Conservation (phyloP, 2,888 invertebrate species). For the Drosophila eohydei region DNA sequence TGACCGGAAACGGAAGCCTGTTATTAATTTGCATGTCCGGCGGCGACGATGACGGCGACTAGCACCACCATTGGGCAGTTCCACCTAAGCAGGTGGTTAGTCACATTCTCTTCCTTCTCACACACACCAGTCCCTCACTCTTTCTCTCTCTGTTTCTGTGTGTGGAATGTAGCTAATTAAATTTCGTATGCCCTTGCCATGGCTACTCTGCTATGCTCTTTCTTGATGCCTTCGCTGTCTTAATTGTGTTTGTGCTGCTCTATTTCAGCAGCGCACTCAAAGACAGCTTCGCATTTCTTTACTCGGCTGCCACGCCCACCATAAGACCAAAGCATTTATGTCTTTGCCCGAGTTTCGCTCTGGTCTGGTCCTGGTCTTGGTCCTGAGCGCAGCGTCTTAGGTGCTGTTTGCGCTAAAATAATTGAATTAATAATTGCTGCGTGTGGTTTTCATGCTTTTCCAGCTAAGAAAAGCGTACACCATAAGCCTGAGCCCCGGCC, state of each 20-base stretch:
- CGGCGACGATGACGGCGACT: conserved; percentile 24
- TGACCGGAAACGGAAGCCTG: conserved; percentile 76
- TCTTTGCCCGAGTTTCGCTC: conserved; percentile 51
- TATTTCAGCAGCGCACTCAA: conserved; percentile 68
- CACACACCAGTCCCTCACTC: conserved; percentile 21
- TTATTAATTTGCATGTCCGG: conserved; percentile 78
- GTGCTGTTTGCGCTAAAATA: conserved; percentile 83
- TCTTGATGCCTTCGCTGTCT: conserved; percentile 44
- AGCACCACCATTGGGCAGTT: background rate
- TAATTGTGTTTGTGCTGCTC: conserved; percentile 79
- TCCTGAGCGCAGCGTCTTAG: conserved; percentile 62
- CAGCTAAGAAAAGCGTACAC: conserved; percentile 75
- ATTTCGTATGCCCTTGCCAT: conserved; percentile 50
- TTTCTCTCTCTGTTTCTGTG: conserved; percentile 6
- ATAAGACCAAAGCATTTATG: conserved; percentile 71
- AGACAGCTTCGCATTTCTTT: conserved; percentile 44
- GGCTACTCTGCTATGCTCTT: conserved; percentile 52
- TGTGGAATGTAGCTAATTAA: conserved; percentile 64
- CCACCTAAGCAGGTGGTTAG: conserved; percentile 36
- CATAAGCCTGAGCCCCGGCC: conserved; percentile 47
- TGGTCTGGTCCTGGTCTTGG: conserved; percentile 18
- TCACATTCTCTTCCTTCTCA: background rate
- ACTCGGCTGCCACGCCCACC: conserved; percentile 9
- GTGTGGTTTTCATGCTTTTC: conserved; percentile 84
- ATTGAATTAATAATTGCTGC: conserved; percentile 84